Conservation (phyloP, 2,113 vertebrate genomes). For the Gallinago media region DNA sequence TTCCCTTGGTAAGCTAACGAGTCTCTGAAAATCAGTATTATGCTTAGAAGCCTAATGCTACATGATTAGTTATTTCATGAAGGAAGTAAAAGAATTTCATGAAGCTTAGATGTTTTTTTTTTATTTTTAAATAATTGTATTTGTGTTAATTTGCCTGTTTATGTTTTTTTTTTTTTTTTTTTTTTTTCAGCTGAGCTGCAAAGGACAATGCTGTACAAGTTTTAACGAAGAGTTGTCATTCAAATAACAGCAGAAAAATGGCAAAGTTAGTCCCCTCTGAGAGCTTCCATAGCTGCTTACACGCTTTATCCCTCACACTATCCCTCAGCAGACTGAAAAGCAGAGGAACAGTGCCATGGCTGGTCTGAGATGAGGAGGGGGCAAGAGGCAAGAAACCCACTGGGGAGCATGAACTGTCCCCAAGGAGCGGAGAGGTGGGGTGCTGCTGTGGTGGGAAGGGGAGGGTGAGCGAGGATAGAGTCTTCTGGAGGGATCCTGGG, state of each 20-base stretch:
- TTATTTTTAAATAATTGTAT: neutral
- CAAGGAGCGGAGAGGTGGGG: fast-evolving
- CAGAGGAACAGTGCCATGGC: neutral
- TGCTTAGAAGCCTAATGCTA: neutral
- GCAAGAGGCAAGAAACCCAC: neutral
- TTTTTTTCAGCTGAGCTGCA: neutral
- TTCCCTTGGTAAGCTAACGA: neutral
- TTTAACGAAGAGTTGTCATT: neutral
- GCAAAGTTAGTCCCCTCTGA: neutral
- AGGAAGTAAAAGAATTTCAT: neutral
- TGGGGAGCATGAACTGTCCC: neutral
- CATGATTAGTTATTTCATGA: neutral
- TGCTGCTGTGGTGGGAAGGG: neutral
- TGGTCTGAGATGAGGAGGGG: neutral
- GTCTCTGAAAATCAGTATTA: neutral
- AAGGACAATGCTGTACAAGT: neutral
- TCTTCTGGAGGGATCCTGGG: neutral
- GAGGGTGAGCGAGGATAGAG: fast-evolving
- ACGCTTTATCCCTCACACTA: neutral
- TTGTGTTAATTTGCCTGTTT: fast-evolving
- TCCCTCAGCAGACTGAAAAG: neutral
- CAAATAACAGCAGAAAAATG: neutral
- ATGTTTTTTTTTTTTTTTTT: neutral
- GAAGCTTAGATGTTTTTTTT: neutral
- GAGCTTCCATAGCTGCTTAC: neutral